Evolutionary conservation across 37 sponge, comb jelly and placozoan species (phyloP), one percentile per base, ranked within the genome.

Genomic region (Chondrilla cf. caribensis): DNA sequence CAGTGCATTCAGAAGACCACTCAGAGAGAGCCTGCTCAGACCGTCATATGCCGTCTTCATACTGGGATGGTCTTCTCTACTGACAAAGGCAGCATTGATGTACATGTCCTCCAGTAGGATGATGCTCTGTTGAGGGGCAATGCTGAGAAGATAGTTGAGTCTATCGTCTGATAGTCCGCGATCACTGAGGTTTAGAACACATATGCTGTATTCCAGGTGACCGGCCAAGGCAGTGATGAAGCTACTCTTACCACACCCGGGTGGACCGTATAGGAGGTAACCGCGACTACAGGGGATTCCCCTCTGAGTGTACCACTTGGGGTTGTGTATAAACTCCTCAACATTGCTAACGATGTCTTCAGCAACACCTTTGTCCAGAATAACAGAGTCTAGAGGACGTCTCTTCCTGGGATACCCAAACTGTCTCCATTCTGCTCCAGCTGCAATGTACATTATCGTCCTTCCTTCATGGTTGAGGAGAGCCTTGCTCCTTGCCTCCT

Each of bases 241-340:
- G 47, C 96, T 96, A 80, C 90, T 96, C 78, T 96, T 96, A 2
- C 96, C 96, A 81, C 93, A 93, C 0, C 96, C 96, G 28, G 96
- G 96, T 17, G 94, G 93, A 3, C 96, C 96, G 67, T 96, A 68
- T 15, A 96, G 54, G 70, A 96, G 81, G 64, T 96, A 96, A 0
- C 96, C 96, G 29, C 96, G 67, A 37, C 96, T 72, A 78, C 93
- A 96, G 1, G 96, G 96, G 44, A 96, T 92, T 80, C 89, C 94
- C 59, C 94, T 64, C 19, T 87, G 86, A 44, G 43, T 85, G 60
- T 93, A 96, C 96, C 96, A 96, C 37, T 86, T 58, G 0, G 94
- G 83, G 43, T 86, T 87, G 0, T 59, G 41, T 24, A 93, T 86
- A 78, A 96, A 96, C 75, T 93, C 96, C 75, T 85, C 57, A 19